Conservation (phyloP, 2,113 vertebrate species). For the Scomber japonicus region DNA sequence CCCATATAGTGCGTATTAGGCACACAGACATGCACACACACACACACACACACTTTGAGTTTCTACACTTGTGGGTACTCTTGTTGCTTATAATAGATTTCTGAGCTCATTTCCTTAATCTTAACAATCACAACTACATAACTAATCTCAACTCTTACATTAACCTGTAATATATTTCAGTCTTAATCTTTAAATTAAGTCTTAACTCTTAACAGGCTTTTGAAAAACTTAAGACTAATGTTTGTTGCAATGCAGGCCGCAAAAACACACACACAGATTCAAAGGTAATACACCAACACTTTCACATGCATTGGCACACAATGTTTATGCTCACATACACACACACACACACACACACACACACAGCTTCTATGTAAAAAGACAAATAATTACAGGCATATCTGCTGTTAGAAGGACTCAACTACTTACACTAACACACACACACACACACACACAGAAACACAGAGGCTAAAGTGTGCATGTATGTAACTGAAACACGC, state of each 20-base stretch:
- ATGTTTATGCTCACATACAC: not conserved
- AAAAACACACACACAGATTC: conserved; percentile 27
- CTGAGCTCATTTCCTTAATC: not conserved
- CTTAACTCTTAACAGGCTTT: not conserved
- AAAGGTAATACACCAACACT: conserved; percentile 15
- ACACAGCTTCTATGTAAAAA: too few relatives aligned
- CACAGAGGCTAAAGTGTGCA: too few relatives aligned
- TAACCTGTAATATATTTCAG: too few relatives aligned
- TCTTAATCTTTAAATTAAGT: not conserved
- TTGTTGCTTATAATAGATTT: conserved; percentile 1
- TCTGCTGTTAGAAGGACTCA: too few relatives aligned
- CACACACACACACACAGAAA: not conserved
- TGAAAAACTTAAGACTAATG: not conserved
- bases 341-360: too few relatives aligned
- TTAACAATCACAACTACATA: not conserved
- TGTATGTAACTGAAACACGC: too few relatives aligned
- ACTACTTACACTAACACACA: not conserved
- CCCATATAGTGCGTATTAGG: conserved; percentile 22
- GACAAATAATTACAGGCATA: too few relatives aligned
- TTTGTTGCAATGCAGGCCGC: not conserved
- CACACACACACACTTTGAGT: not conserved
- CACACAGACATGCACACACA: not conserved
- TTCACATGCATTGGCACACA: conserved; percentile 10
- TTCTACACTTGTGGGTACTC: conserved; percentile 29
- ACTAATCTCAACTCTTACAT: not conserved